Evolutionary conservation across 2,888 invertebrate genomes (phyloP), one percentile per base, ranked within the genome.

Genomic region (Tuberolachnus salignus): DNA sequence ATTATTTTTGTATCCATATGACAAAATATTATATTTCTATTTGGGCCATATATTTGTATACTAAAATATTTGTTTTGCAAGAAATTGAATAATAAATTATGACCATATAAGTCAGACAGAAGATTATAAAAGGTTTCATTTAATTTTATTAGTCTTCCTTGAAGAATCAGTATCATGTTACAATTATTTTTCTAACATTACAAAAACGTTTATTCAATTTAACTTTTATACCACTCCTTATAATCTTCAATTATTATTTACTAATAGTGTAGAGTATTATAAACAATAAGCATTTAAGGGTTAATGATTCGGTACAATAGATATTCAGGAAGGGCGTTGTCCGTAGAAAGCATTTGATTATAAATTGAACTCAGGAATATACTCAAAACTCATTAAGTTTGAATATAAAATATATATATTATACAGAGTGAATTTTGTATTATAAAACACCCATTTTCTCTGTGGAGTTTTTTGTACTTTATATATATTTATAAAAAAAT

Each of bases 261-360:
- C 44, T 74, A 74, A 64, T 64, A 53, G 53, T 55, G 16, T 55
- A 19, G 21, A 63, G 51, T 23, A 23, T 63, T 23, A 42, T 63
- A 73, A 53, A 74, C 73, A 64, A 74, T 64, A 53, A 74, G 23
- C 42, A 74, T n/a, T 64, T 74, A 64, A 73, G 23, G 53, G n/a
- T 44, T 53, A 64, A 44, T 64, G 63, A 73, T 73, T 51, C 16
- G 14, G 16, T 53, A 51, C n/a, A 63, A 63, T n/a, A 42, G 23
- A 51, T 64, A 63, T 53, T 55, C 73, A 74, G 73, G 73, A 74
- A 64, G 73, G 73, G 73, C 63, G 73, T 74, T 55, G 23, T 3
- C 63, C 42, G 1, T 23, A 23, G 4, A 63, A 34, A 64, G 21
- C 61, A 44, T 64, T 74, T 64, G 44, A 44, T 42, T 53, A 51